Evolutionary conservation across 2,888 invertebrate genomes (phyloP), one percentile per base, ranked within the genome.

Genomic region (Drosophila anomalipes): DNA sequence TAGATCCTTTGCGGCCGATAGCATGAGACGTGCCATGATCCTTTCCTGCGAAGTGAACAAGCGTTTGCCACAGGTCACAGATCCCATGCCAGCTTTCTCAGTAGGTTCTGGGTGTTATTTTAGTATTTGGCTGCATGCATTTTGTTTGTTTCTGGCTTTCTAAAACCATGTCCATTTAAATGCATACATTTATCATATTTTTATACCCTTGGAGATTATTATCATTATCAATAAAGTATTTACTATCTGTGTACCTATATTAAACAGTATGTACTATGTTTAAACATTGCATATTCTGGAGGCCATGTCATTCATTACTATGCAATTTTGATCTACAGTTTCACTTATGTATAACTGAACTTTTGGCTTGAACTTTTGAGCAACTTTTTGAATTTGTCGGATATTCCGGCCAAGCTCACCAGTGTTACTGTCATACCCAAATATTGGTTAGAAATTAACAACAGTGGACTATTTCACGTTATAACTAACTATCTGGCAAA

Each of bases 1-100:
- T 19, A 77, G 93, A 53, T 80, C 77, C 26, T 90, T 93, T 65
- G 88, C 91, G 0, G 75, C 69, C 1, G 91, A 92, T 28, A 76
- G 89, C 47, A 91, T 92, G 82, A 72, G 77, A 4, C 70, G 58
- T 4, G 58, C 89, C 32, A 74, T 89, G 74, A 30, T 78, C 32
- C 51, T 79, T 22, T 68, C 79, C 37, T 93, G 93, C 56, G 75
- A 79, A 67, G 77, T 89, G 28, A 82, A 80, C 14, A 85, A 78
- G 26, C 82, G 80, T 12, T 69, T 92, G 67, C 93, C 93, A 2
- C 65, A 73, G 14, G 89, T 93, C n/a, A 67, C 78, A 4, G 89
- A 93, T 79, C 91, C 93, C 26, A 92, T 93, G 92, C 79, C 85
- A 9, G n/a, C 39, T 4, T 26, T 39, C 3, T 1, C 22, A 19